phyloP scores from a whole-genome alignment of 2,797 vertebrate genomes.

The Cichlasoma orientale region DNA sequence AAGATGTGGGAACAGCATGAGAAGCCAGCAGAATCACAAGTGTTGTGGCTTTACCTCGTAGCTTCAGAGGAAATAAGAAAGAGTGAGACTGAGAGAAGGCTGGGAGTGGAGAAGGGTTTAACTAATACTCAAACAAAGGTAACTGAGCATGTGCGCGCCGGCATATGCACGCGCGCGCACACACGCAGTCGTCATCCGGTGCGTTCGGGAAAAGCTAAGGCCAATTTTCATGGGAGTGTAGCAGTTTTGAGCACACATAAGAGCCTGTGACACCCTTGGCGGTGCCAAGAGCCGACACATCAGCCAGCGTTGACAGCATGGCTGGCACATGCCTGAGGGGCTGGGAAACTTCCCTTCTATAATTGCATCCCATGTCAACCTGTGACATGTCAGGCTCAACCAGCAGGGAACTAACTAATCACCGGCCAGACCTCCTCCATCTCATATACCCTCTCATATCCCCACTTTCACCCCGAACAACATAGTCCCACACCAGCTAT shows the following conservation, averaged over 20 bases:
- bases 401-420: constrained; percentile 69
- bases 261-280: constrained; percentile 68
- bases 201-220: constrained; percentile 29
- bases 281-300: constrained; percentile 66
- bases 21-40: constrained; percentile 65
- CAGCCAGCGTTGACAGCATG: constrained; percentile 69
- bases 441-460: constrained; percentile 38
- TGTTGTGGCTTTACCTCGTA: constrained; percentile 62
- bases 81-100: constrained; percentile 29
- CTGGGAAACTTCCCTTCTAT: constrained; percentile 68
- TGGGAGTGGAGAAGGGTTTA: constrained; percentile 63
- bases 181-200: not conserved
- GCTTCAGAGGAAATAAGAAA: constrained; percentile 63
- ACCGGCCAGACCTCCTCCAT: constrained; percentile 58
- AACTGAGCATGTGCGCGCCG: constrained; percentile 25
- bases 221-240: constrained; percentile 62
- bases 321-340: constrained; percentile 75
- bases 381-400: constrained; percentile 67
- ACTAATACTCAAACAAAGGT: constrained; percentile 65
- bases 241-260: constrained; percentile 71
- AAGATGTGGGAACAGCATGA: constrained; percentile 62
- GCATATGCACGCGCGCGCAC: not conserved
- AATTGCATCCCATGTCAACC: constrained; percentile 79
- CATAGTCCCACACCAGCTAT: not conserved
- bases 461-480: constrained; percentile 14